Evolutionary conservation across 2,113 vertebrate genomes (phyloP), one percentile per base, ranked within the genome.

Genomic region (Bos javanicus): DNA sequence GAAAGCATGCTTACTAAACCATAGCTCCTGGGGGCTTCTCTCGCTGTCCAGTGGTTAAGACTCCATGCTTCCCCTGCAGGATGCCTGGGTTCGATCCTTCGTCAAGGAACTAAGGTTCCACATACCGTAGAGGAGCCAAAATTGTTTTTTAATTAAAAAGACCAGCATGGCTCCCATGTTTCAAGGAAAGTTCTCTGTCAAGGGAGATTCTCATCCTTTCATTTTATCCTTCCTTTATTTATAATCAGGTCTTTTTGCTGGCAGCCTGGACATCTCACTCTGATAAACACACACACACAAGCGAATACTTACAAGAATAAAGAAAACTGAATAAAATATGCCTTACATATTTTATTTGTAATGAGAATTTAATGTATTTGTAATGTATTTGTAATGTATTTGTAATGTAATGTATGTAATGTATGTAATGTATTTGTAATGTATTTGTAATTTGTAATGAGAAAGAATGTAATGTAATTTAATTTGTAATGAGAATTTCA

Each of bases 41-140:
- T 43, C 23, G 12, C 0, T 0, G 39, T 43, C 71, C 39, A 26
- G 0, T 14, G 71, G 23, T 43, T 76, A 43, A 76, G 23, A 76
- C 36, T 26, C 23, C 13, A 9, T 36, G 36, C 36, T 43, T 43
- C 36, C 71, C 39, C 39, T 76, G 23, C 23, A 43, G 39, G 36
- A 39, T 26, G 39, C 39, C 14, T 26, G 39, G 23, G 6, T 76
- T 76, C 1, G 1, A 43, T 76, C 71, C 3, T 3, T 76, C 39
- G 36, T 76, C 71, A 76, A 43, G 71, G 23, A 76, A 43, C 71
- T 26, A 76, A 76, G 71, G 25, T 26, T 76, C 39, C 71, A 76
- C 71, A 76, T 76, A 76, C 6, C 12, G 26, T 14, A 43, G 39
- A 76, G 23, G 21, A 43, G 71, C 71, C 71, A 15, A 26, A 76